Evolutionary conservation across 2,113 vertebrate genomes (phyloP).

Genomic region (Hippoglossus stenolepis): DNA sequence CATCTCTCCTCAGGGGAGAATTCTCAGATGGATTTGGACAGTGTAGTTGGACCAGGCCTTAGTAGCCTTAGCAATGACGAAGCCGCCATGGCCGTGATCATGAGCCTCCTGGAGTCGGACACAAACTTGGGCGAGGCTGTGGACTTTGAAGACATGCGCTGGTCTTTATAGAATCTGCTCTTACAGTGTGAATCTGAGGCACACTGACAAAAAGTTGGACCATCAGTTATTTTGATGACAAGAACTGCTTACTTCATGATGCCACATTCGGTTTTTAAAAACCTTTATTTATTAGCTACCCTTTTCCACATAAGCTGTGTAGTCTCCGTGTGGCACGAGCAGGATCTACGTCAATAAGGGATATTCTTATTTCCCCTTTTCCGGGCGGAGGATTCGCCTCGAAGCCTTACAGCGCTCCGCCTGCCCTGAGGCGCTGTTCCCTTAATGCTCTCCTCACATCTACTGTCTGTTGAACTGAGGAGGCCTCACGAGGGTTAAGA

Average conservation of each 20-base stretch:
- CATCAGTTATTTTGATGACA: slow-evolving; percentile 18
- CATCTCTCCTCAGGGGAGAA: slow-evolving; percentile 78
- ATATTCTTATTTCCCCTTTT: slow-evolving; percentile 43
- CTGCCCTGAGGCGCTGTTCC: slow-evolving; percentile 55
- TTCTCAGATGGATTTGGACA: slow-evolving; percentile 89
- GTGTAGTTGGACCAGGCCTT: slow-evolving; percentile 84
- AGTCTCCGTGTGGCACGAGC: slow-evolving; percentile 39
- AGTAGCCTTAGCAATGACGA: slow-evolving; percentile 85
- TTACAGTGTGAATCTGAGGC: slow-evolving; percentile 17
- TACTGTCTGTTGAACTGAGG: slow-evolving; percentile 22
- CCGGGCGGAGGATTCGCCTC: slow-evolving; percentile 58
- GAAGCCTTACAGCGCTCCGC: slow-evolving; percentile 65
- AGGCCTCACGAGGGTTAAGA: slow-evolving; percentile 20
- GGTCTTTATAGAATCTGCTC: slow-evolving; percentile 85
- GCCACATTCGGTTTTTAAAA: slow-evolving; percentile 22
- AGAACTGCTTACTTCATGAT: slow-evolving; percentile 6
- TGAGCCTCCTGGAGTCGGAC: slow-evolving; percentile 94
- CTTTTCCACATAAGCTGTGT: slow-evolving; percentile 59
- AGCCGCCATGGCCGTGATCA: slow-evolving; percentile 90
- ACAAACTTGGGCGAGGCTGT: slow-evolving; percentile 86
- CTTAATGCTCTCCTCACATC: slow-evolving; percentile 30
- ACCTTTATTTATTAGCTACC: slow-evolving; percentile 62
- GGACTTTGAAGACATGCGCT: slow-evolving; percentile 90
- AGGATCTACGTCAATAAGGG: slow-evolving; percentile 13
- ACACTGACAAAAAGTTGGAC: slow-evolving; percentile 24